Conservation (phyloP, 2,113 vertebrate genomes). For the Eclectus roratus region DNA sequence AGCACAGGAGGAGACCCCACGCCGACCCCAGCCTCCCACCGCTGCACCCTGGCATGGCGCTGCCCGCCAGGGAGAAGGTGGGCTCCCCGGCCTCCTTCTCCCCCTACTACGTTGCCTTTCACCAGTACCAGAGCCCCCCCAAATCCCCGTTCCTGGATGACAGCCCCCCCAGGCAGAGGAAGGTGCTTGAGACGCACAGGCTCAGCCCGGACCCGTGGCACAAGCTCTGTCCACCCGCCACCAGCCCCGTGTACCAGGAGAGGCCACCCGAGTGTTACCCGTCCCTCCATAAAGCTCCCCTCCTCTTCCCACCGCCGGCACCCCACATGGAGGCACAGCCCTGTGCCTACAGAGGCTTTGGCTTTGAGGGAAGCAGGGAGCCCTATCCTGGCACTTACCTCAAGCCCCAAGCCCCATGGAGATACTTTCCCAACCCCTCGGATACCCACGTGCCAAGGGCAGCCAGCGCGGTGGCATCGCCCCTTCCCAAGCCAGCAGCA, state of each 20-base stretch:
- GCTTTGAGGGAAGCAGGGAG: neutral
- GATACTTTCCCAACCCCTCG: slow-evolving; percentile 24
- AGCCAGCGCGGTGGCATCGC: slow-evolving; percentile 8
- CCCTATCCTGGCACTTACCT: slow-evolving; percentile 40
- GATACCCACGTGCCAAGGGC: slow-evolving; percentile 49
- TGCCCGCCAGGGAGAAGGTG: slow-evolving; percentile 60
- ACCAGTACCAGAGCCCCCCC: slow-evolving; percentile 13
- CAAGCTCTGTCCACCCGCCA: slow-evolving; percentile 44
- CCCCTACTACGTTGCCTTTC: slow-evolving; percentile 15
- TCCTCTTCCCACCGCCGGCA: neutral
- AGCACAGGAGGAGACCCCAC: slow-evolving; percentile 44
- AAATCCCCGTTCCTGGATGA: slow-evolving; percentile 55
- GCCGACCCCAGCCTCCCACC: slow-evolving; percentile 50
- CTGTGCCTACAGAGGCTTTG: neutral
- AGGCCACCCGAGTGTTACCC: slow-evolving; percentile 65
- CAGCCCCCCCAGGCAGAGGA: slow-evolving; percentile 37
- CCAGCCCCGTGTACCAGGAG: slow-evolving; percentile 70
- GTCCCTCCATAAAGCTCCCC: neutral
- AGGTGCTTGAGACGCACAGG: neutral
- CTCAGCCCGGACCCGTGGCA: slow-evolving; percentile 69
- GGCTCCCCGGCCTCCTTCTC: neutral
- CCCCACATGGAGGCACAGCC: neutral
- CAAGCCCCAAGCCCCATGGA: slow-evolving; percentile 40
- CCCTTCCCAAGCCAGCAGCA: neutral
- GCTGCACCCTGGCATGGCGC: slow-evolving; percentile 29